Conservation (phyloP, 2,797 vertebrate genomes). For the Periparus ater region DNA sequence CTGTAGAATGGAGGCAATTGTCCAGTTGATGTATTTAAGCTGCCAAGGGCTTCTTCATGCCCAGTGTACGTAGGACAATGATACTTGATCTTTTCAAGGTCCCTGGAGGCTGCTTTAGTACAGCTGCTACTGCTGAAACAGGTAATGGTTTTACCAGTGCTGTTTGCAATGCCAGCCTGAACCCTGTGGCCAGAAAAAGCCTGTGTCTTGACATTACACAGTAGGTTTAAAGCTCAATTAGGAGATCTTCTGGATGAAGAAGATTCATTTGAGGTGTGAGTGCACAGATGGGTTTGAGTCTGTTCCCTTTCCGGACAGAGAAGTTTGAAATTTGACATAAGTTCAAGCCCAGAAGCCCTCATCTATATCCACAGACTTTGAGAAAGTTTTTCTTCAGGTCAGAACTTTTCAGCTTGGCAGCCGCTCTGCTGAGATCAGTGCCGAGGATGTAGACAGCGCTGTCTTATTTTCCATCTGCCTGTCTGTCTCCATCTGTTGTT, state of each 20-base stretch:
- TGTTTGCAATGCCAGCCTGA: not conserved
- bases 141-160: not conserved
- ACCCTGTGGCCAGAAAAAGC: not conserved
- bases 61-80: accelerated
- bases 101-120: not conserved
- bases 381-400: constrained; percentile 35
- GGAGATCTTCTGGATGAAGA: not conserved
- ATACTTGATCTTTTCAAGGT: not conserved
- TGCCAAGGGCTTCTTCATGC: not conserved
- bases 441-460: constrained; percentile 41
- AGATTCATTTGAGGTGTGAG: not conserved
- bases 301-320: not conserved
- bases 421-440: not conserved
- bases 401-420: constrained; percentile 56
- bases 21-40: not conserved
- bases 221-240: not conserved
- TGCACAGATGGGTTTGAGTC: not conserved
- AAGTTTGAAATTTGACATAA: not conserved
- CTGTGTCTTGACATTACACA: not conserved
- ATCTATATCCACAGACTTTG: not conserved
- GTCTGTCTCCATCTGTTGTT: constrained; percentile 66
- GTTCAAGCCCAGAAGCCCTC: constrained; percentile 11
- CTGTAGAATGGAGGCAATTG: not conserved
- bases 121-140: not conserved
- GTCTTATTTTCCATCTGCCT: constrained; percentile 60